phyloP scores from a whole-genome alignment of 2,113 vertebrate genomes.

The Lichenostomus cassidix region DNA sequence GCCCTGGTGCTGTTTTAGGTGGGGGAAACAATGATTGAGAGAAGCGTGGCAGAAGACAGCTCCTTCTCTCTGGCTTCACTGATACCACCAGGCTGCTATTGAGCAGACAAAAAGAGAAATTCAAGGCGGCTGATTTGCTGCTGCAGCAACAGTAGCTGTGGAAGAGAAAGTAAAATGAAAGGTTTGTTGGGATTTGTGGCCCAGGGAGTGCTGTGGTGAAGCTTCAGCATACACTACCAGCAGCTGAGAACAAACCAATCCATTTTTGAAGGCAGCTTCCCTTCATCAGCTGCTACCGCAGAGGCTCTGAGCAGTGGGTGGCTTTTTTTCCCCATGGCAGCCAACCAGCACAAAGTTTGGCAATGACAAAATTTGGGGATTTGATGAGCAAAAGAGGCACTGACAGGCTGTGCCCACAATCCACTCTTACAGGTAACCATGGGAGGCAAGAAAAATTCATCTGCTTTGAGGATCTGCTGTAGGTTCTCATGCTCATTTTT shows the following conservation, averaged over 20 bases:
- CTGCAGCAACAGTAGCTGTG: background rate
- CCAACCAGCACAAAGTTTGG: background rate
- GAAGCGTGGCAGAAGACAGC: background rate
- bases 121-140: background rate
- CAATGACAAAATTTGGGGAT: background rate
- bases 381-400: background rate
- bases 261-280: background rate
- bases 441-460: background rate
- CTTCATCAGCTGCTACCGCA: background rate
- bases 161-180: background rate
- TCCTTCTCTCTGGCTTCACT: background rate
- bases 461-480: background rate
- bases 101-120: conserved; percentile 14
- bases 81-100: background rate
- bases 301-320: background rate
- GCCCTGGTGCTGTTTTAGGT: background rate
- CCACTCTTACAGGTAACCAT: fast-evolving
- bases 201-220: background rate
- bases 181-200: background rate
- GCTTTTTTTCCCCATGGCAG: background rate
- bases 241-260: background rate
- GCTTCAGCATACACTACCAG: background rate
- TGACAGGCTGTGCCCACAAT: background rate
- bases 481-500: background rate
- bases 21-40: background rate